These are phyloP conservation scores for Diploscapter pachys DNA, from an alignment of 1,140 invertebrate species.

Conservation along the genomic window DNA sequence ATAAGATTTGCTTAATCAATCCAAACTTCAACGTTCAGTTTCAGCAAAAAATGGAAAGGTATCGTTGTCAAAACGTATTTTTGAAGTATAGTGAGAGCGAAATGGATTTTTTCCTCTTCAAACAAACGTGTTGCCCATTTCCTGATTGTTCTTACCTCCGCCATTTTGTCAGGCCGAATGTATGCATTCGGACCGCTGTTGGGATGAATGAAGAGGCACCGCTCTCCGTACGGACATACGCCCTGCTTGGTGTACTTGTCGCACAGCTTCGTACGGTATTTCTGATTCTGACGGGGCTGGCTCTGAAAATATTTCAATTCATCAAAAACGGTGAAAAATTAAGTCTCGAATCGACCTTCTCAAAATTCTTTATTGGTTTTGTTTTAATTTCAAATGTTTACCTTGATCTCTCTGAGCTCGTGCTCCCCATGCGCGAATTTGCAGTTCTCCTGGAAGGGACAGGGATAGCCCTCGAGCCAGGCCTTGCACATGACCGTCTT, in stretches of 20 bases:
- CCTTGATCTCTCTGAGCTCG: constrained; percentile 47
- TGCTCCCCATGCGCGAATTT: constrained; percentile 48
- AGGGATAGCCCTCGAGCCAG: constrained; percentile 46
- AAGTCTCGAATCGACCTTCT: background rate
- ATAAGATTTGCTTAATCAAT: too few species aligned
- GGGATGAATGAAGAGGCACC: constrained; percentile 54
- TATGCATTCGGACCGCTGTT: constrained; percentile 32
- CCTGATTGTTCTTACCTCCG: constrained; percentile 8
- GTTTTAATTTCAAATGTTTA: background rate
- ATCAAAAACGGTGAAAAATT: constrained; percentile 24
- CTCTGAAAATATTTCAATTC: background rate
- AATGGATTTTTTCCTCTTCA: too few species aligned
- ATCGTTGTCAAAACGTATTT: too few species aligned
- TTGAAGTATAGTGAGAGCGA: background rate
- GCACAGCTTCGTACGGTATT: constrained; percentile 55
- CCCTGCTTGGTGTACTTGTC: constrained; percentile 55
- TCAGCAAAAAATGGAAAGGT: too few species aligned
- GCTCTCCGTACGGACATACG: constrained; percentile 49
- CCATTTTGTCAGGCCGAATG: constrained; percentile 30
- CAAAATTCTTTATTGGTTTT: background rate
- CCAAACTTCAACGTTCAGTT: too few species aligned
- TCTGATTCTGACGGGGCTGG: constrained; percentile 40
- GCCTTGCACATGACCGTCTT: constrained; percentile 56
- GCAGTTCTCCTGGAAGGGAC: constrained; percentile 51
- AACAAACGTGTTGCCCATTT: background rate